A percentile compares a stretch with the other conserved stretches of the same genome.
phyloP scores from a whole-genome alignment of 2,113 vertebrate species.

The Boulengeromyrus knoepffleri region DNA sequence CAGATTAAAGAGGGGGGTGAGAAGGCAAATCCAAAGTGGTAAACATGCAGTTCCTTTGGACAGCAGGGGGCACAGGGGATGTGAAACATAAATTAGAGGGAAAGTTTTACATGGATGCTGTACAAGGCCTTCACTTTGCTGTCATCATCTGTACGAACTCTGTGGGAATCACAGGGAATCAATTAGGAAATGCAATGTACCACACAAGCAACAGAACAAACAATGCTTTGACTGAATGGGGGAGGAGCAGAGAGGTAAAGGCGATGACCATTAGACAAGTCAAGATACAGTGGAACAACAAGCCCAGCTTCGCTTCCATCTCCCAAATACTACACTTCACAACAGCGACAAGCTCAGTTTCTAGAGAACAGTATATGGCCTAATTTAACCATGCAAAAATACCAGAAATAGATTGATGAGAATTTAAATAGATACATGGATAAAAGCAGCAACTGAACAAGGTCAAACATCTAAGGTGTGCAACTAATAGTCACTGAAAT shows the following conservation, averaged over 20 bases:
- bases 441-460: neutral
- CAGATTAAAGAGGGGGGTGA: conserved; percentile 29
- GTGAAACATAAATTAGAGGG: conserved; percentile 73
- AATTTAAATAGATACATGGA: neutral
- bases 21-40: conserved; percentile 74
- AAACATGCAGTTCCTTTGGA: conserved; percentile 83
- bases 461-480: neutral
- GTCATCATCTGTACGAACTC: conserved; percentile 97
- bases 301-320: neutral
- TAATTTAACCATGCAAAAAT: neutral
- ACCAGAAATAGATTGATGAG: neutral
- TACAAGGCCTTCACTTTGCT: conserved; percentile 87
- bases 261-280: neutral
- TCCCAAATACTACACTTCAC: neutral
- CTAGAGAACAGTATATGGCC: neutral
- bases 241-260: neutral
- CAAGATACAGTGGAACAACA: neutral
- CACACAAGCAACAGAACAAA: neutral
- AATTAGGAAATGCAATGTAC: neutral
- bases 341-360: neutral
- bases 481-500: neutral
- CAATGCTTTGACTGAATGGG: neutral
- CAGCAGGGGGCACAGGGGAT: conserved; percentile 48
- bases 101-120: conserved; percentile 86
- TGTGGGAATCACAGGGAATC: conserved; percentile 48